Evolutionary conservation across 2,797 vertebrate genomes (phyloP), one percentile per base, ranked within the genome.

Genomic region (Selene dorsalis): DNA sequence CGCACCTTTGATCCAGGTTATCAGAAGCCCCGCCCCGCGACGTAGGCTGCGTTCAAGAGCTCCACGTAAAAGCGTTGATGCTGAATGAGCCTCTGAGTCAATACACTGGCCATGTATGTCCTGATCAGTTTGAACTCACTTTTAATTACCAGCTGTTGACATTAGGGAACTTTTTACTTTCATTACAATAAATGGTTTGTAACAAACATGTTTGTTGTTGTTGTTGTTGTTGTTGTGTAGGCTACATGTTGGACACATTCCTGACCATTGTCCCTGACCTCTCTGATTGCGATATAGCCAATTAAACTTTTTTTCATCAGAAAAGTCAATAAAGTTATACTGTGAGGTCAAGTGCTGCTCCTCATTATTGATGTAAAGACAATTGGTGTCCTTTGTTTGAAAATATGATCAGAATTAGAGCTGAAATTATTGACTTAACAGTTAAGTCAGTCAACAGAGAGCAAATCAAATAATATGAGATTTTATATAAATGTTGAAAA

Each of bases 1-100:
- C 9, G 35, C 41, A 30, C 73, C 76, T 84, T 70, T 80, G 77
- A 84, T 87, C 83, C 66, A 92, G 92, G 90, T 93, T 64, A 3
- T 47, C 35, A 0, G 17, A 55, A 17, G 57, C 84, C 47, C 76
- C 83, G 80, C 88, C 88, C 53, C 10, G 17, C 52, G 0, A 26
- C 0, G n/a, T 0, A 11, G 48, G 90, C n/a, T 82, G 86, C 84
- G 55, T 93, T 92, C 88, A 90, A 0, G 78, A 20, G 55, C 76
- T 16, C 17, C 56, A 16, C 53, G 73, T 62, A 57, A 77, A 84
- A 77, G 18, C 20, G 45, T 8, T 45, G 45, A 20, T 48, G 43
- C 16, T 47, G 16, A 17, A 47, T 2, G 17, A 47, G 17, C 43
- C 16, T 17, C 43, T 43, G 13, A 43, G 17, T 43, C 41, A 43